Evolutionary conservation across 2,888 invertebrate genomes (phyloP).

Genomic region (Eupithecia centaureata): DNA sequence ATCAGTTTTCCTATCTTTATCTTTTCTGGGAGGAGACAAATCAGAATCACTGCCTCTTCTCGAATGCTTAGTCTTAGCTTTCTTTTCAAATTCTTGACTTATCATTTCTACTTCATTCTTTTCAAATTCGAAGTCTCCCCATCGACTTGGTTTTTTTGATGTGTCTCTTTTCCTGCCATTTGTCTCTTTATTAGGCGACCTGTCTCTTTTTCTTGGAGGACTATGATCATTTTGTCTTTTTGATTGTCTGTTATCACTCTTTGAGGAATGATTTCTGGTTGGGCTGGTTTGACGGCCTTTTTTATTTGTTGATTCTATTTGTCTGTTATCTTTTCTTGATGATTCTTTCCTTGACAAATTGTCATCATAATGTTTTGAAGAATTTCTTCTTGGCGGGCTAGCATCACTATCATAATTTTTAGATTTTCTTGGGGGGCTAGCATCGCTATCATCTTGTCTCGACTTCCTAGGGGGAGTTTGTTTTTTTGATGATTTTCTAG

Average conservation of each 20-base stretch:
- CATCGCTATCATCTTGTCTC: conserved; percentile 1
- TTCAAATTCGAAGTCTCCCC: conserved; percentile 39
- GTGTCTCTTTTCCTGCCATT: conserved; percentile 35
- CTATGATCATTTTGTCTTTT: conserved; percentile 59
- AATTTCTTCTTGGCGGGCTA: conserved; percentile 22
- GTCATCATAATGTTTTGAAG: conserved; percentile 8
- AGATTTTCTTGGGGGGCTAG: background rate
- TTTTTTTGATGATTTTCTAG: conserved; percentile 42
- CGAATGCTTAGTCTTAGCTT: conserved; percentile 38
- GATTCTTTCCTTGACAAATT: conserved; percentile 7
- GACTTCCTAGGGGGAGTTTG: conserved; percentile 52
- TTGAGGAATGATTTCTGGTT: conserved; percentile 15
- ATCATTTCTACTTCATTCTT: conserved; percentile 32
- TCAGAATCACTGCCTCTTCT: conserved; percentile 45
- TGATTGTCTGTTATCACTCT: conserved; percentile 9
- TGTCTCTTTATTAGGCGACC: conserved; percentile 46
- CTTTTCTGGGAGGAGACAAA: conserved; percentile 14
- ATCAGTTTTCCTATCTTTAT: conserved; percentile 2
- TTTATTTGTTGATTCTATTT: conserved; percentile 6
- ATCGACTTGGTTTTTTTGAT: conserved; percentile 39
- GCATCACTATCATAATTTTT: conserved; percentile 21
- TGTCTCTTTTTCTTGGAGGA: conserved; percentile 47
- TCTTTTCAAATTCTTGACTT: conserved; percentile 42
- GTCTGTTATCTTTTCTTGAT: conserved; percentile 8
- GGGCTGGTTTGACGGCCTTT: conserved; percentile 21